Conservation (phyloP, 1,140 invertebrate species). For the Ridgeia piscesae region DNA sequence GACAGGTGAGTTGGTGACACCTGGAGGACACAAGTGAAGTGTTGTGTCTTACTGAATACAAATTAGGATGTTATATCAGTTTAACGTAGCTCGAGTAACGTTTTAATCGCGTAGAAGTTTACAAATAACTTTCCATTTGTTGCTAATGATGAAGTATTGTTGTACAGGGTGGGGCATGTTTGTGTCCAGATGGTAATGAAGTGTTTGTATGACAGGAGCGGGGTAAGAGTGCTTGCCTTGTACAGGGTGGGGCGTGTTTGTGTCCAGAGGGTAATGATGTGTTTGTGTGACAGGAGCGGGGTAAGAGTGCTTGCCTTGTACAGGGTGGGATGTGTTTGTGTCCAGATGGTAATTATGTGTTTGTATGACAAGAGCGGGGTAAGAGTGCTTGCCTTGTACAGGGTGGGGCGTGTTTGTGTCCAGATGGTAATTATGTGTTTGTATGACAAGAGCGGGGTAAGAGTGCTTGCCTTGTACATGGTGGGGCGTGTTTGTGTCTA, state of each 20-base stretch:
- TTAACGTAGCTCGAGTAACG: neutral
- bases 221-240: neutral
- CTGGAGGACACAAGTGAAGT: neutral
- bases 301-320: too few species aligned
- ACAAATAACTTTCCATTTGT: neutral
- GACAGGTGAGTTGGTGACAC: neutral
- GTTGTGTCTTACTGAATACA: neutral
- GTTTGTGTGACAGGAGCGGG: constrained; percentile 4
- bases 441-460: constrained; percentile 8
- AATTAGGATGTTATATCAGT: neutral
- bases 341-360: too few species aligned
- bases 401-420: neutral
- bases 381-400: neutral
- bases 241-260: neutral
- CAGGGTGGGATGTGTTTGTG: too few species aligned
- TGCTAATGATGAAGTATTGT: neutral
- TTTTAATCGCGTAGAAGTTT: neutral
- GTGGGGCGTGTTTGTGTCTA: too few species aligned
- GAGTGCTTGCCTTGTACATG: too few species aligned
- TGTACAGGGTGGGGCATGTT: neutral
- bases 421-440: neutral
- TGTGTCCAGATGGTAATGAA: too few species aligned
- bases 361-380: too few species aligned
- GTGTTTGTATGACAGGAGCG: too few species aligned
- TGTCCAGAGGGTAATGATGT: neutral